A percentile compares a stretch with the other conserved stretches of the same genome.
These are phyloP conservation scores for Cheilosia vulpina DNA, from an alignment of 2,888 invertebrate genomes.

Conservation along the genomic window DNA sequence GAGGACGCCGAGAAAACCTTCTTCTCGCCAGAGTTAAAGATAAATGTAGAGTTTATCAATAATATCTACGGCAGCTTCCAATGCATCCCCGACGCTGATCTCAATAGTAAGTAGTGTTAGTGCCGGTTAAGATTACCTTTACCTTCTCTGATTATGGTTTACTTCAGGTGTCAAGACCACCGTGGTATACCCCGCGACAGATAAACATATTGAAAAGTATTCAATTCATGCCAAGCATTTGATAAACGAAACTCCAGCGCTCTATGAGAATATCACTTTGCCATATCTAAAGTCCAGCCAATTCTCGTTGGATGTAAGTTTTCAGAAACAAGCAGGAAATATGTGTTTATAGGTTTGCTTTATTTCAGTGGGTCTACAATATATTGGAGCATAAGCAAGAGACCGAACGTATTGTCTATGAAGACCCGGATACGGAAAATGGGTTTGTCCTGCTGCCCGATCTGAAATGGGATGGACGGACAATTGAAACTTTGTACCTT, in stretches of 20 bases:
- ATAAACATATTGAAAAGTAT: conserved; percentile 95
- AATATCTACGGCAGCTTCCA: conserved; percentile 94
- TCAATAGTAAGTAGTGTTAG: conserved; percentile 86
- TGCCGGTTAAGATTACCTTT: not conserved
- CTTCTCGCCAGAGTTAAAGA: conserved; percentile 86
- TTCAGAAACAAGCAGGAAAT: not conserved
- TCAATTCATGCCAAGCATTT: conserved; percentile 89
- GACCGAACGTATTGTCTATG: conserved; percentile 92
- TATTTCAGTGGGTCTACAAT: conserved; percentile 96
- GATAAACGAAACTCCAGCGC: conserved; percentile 92
- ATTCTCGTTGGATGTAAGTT: conserved; percentile 90
- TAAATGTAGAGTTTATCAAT: conserved; percentile 89
- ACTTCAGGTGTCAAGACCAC: conserved; percentile 88
- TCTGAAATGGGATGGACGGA: conserved; percentile 96
- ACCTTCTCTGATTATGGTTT: not conserved
- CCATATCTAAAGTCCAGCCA: conserved; percentile 90
- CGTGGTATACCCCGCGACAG: conserved; percentile 96
- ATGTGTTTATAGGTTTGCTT: conserved; percentile 15
- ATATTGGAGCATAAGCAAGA: conserved; percentile 96
- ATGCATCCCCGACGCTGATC: conserved; percentile 86
- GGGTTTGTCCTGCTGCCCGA: conserved; percentile 97
- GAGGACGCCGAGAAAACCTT: conserved; percentile 81
- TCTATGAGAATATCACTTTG: conserved; percentile 91
- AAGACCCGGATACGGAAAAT: conserved; percentile 88
- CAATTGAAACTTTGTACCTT: conserved; percentile 91